These are phyloP conservation scores for Argyresthia albistria DNA, from an alignment of 2,888 invertebrate species.

Conservation along the genomic window DNA sequence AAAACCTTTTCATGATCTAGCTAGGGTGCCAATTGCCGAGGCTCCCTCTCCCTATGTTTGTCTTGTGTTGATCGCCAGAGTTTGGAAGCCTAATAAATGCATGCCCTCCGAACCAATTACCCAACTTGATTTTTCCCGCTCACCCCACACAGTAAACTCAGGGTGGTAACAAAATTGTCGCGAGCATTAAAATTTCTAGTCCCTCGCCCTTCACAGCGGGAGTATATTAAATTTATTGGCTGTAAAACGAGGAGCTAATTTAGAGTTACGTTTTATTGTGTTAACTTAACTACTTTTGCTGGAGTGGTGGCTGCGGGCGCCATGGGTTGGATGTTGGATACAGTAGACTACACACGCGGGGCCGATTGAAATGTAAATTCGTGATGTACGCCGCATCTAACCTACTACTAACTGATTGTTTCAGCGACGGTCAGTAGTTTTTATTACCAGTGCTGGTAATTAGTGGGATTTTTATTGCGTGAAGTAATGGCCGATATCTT, in stretches of 20 bases:
- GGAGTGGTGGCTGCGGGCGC: neutral
- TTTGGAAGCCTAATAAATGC: conserved; percentile 5
- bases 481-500: no score
- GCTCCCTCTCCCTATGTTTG: neutral
- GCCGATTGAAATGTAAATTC: no score
- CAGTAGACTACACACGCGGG: no score
- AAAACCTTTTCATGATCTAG: no score
- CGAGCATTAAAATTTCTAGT: conserved; percentile 48
- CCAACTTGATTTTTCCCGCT: conserved; percentile 38
- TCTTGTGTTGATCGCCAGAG: neutral
- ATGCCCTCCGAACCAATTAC: conserved; percentile 22
- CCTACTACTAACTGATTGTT: no score
- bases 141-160: conserved; percentile 15
- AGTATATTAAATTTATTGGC: conserved; percentile 67
- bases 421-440: no score
- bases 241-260: conserved; percentile 70
- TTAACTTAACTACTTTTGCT: conserved; percentile 49
- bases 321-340: neutral
- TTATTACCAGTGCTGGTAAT: no score
- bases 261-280: conserved; percentile 66
- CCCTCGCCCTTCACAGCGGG: conserved; percentile 31
- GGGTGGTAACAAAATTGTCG: conserved; percentile 47
- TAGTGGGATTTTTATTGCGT: no score
- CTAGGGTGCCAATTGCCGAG: no score
- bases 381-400: no score